phyloP scores from a whole-genome alignment of 2,113 vertebrate species.

The Gymnogyps californianus region DNA sequence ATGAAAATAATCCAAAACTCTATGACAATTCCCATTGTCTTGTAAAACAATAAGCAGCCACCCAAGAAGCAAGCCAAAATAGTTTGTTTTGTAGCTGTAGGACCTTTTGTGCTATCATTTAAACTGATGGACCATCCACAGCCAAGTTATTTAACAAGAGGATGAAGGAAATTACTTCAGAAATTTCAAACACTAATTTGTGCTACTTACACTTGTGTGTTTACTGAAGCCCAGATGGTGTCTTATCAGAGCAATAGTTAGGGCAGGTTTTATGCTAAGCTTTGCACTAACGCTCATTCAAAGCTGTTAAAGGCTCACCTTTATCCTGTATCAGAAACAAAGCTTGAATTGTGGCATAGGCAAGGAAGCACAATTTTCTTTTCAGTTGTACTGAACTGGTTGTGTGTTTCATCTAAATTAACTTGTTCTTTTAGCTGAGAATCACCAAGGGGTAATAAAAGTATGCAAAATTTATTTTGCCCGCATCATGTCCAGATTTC shows the following conservation, averaged over 20 bases:
- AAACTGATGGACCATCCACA: neutral
- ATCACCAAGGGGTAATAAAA: conserved; percentile 15
- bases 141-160: neutral
- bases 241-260: neutral
- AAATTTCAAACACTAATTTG: neutral
- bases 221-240: neutral
- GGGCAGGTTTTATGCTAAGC: neutral
- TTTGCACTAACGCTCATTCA: neutral
- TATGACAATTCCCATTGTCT: conserved; percentile 47
- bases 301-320: neutral
- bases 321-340: neutral
- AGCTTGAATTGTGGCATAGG: neutral
- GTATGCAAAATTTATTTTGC: conserved; percentile 17
- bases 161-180: neutral
- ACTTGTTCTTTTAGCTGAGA: conserved; percentile 34
- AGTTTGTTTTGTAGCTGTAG: conserved; percentile 32
- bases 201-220: neutral
- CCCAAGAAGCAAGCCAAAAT: conserved; percentile 57
- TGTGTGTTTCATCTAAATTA: conserved; percentile 23
- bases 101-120: conserved; percentile 42
- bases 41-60: conserved; percentile 44
- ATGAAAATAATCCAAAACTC: conserved; percentile 31
- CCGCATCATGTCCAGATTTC: conserved; percentile 8
- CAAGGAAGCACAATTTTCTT: neutral
- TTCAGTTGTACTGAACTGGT: neutral